Evolutionary conservation across 2,113 vertebrate genomes (phyloP), one percentile per base, ranked within the genome.

Genomic region (Syngnathus floridae): DNA sequence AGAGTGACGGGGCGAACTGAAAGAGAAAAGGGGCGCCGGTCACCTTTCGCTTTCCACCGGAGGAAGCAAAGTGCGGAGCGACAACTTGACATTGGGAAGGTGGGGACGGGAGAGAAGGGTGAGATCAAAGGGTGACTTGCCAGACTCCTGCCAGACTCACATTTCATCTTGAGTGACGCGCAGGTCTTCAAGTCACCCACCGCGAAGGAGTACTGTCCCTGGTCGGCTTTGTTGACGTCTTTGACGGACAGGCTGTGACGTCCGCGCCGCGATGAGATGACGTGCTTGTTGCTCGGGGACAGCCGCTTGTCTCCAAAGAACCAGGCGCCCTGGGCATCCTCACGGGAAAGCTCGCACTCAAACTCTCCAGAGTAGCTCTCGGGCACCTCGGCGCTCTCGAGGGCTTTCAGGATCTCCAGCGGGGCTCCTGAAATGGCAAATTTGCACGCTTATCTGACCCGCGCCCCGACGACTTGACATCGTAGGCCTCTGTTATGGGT

Each of bases 161-260:
- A 83, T 80, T 93, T 98, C 92, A 99, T 98, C 83, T 96, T 99
- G 52, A 99, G 88, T 58, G 86, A 90, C 49, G 94, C 95, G 16
- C 75, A 90, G 54, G 95, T 93, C 82, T 84, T 91, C 80, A 98
- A 92, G 21, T 93, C 92, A 0, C 83, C 93, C 4, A 92, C 89
- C 78, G 90, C 91, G 74, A 95, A 98, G 64, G 91, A 93, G 37
- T 98, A 99, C 73, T 94, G 91, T 75, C 97, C 97, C 79, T 99
- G 97, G 78, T 99, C 97, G 60, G 97, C 95, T 84, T 94, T 98
- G 78, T 88, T 93, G 31, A 99, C 92, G 17, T 99, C 95, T 84
- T 93, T 98, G 73, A 99, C 90, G 7, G 93, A 93, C 59, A 99
- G 92, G 69, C 75, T 85, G 71, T 98, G 93, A 48, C 97, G 92